Evolutionary conservation across 1,140 invertebrate species (phyloP).

Genomic region (Drosophila athabasca): DNA sequence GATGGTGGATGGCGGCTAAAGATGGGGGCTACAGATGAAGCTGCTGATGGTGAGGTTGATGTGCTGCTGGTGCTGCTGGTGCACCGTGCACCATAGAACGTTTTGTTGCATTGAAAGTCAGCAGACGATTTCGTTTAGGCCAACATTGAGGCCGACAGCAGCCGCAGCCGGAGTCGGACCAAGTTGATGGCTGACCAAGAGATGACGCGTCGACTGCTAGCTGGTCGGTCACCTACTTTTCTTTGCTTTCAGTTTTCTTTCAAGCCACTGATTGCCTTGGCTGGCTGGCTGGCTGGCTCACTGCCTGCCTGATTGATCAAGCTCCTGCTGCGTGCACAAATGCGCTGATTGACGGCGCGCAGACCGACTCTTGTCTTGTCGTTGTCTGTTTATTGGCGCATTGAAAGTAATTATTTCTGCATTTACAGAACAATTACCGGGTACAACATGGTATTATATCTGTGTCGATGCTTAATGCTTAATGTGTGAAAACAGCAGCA

Average conservation of each 20-base stretch:
- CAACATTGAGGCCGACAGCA: constrained; percentile 41
- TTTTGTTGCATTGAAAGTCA: constrained; percentile 69
- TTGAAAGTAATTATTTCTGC: constrained; percentile 82
- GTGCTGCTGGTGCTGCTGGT: constrained; percentile 15
- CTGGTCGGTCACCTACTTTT: constrained; percentile 76
- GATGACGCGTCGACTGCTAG: constrained; percentile 25
- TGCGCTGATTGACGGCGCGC: constrained; percentile 67
- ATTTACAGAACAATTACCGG: constrained; percentile 82
- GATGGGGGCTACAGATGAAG: constrained; percentile 11
- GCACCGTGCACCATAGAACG: constrained; percentile 72
- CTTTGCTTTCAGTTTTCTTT: constrained; percentile 66
- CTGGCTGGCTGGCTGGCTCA: constrained; percentile 55
- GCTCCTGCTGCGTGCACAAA: constrained; percentile 75
- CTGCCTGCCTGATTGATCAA: constrained; percentile 70
- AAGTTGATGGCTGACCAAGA: constrained; percentile 52
- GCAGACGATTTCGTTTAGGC: constrained; percentile 76
- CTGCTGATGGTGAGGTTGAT: constrained; percentile 35
- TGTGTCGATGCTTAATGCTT: constrained; percentile 68
- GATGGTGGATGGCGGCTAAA: background rate
- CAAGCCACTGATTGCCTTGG: constrained; percentile 45
- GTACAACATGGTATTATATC: constrained; percentile 77
- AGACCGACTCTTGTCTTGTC: constrained; percentile 8
- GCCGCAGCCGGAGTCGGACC: background rate
- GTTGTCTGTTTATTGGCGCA: constrained; percentile 71
- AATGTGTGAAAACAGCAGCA: constrained; percentile 70